Conservation (phyloP, 2,888 invertebrate genomes). For the Anaspis maculata region DNA sequence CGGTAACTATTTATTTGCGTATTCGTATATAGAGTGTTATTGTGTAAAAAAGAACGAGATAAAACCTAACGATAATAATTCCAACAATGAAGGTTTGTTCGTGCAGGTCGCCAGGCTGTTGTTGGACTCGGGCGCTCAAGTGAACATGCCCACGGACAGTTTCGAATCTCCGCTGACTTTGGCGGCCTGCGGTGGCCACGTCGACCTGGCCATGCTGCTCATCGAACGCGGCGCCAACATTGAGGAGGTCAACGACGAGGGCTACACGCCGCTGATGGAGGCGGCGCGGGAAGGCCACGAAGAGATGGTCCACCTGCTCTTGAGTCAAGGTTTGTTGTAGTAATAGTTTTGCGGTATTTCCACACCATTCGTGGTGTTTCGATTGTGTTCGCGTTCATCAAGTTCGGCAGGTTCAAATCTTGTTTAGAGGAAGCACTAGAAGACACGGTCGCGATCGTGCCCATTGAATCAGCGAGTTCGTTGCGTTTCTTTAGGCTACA, state of each 20-base stretch:
- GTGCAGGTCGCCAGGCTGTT: conserved; percentile 90
- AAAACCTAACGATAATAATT: no score
- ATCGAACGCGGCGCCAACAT: conserved; percentile 97
- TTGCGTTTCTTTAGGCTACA: no score
- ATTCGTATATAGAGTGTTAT: no score
- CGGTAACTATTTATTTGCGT: no score
- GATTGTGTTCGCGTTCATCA: no score
- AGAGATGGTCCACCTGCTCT: conserved; percentile 91
- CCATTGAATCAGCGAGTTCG: no score
- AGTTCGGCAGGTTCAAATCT: no score
- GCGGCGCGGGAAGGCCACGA: conserved; percentile 97
- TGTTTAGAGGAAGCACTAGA: no score
- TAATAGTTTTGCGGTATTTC: background rate
- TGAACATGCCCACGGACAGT: conserved; percentile 98
- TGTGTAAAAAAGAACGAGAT: no score
- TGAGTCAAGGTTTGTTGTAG: conserved; percentile 68
- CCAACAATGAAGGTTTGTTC: no score
- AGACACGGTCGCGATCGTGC: no score
- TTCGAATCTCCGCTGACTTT: conserved; percentile 97
- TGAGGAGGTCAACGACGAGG: conserved; percentile 98
- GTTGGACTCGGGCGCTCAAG: conserved; percentile 95
- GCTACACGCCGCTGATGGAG: conserved; percentile 99
- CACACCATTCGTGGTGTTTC: no score
- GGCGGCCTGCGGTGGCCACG: conserved; percentile 98
- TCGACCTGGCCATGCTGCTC: conserved; percentile 89